Conservation (phyloP, 2,113 vertebrate genomes). For the Orcinus orca region DNA sequence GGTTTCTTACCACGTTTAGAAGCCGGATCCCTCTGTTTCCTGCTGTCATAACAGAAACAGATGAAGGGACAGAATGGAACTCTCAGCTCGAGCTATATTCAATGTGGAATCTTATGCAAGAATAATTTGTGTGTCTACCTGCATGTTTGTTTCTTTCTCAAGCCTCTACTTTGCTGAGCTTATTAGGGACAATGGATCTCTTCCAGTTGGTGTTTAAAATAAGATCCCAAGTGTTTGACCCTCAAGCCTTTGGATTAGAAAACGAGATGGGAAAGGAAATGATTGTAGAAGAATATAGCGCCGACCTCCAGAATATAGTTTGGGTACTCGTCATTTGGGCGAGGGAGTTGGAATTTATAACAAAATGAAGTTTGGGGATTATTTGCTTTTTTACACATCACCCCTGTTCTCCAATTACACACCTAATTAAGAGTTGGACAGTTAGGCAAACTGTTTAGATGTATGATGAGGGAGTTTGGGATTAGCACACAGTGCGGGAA, state of each 20-base stretch:
- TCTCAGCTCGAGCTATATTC: background rate
- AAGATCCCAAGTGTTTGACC: background rate
- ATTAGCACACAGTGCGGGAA: background rate
- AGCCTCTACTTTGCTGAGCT: background rate
- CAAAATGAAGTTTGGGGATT: constrained; percentile 18
- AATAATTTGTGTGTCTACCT: rapidly evolving
- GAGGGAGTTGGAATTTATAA: background rate
- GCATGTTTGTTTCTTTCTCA: background rate
- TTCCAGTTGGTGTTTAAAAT: background rate
- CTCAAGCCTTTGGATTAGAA: background rate
- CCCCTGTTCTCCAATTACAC: constrained; percentile 5
- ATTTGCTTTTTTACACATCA: background rate
- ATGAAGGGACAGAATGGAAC: background rate
- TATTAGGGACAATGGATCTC: background rate
- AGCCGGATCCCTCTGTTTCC: background rate
- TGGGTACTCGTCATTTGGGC: background rate
- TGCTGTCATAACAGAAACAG: background rate
- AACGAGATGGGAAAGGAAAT: background rate
- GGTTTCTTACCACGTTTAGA: background rate
- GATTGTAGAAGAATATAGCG: background rate
- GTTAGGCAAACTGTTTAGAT: constrained; percentile 33
- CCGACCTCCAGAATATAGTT: background rate
- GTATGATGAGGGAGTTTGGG: background rate
- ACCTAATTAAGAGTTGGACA: constrained; percentile 54
- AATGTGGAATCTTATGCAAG: background rate